Conservation (phyloP, 2,888 invertebrate species). For the Drosophila niveifrons region DNA sequence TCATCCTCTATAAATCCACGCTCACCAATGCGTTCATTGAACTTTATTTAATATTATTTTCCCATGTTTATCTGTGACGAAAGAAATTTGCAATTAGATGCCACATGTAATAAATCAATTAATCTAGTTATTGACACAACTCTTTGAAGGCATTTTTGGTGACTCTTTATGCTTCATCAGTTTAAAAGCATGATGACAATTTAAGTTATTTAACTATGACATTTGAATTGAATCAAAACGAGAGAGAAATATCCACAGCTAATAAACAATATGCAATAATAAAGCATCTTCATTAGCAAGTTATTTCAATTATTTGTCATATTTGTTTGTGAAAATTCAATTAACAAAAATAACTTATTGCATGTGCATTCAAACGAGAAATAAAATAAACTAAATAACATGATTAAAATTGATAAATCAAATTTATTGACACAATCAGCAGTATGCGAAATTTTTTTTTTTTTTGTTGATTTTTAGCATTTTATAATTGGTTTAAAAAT, state of each 20-base stretch:
- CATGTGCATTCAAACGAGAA: background rate
- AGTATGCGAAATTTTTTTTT: too few species aligned
- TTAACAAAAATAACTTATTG: background rate
- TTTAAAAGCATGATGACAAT: background rate
- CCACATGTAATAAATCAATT: background rate
- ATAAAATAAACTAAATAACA: background rate
- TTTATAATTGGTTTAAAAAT: background rate
- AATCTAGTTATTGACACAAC: background rate
- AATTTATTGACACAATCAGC: background rate
- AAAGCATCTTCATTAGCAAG: conserved; percentile 1
- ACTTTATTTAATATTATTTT: conserved; percentile 52
- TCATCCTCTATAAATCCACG: conserved; percentile 56
- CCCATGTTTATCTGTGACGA: conserved; percentile 5
- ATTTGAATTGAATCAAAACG: background rate
- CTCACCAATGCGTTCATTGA: conserved; percentile 68
- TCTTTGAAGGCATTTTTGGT: background rate
- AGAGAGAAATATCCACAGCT: background rate
- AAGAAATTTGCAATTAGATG: background rate
- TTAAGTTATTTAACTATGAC: background rate
- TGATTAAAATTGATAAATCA: conserved; percentile 1
- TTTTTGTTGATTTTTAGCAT: background rate
- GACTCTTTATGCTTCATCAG: background rate
- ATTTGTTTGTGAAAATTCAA: background rate
- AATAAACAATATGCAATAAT: background rate
- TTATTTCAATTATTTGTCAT: background rate